Conservation (phyloP, 2,797 vertebrate species). For the Pseudotriccus pelzelni region DNA sequence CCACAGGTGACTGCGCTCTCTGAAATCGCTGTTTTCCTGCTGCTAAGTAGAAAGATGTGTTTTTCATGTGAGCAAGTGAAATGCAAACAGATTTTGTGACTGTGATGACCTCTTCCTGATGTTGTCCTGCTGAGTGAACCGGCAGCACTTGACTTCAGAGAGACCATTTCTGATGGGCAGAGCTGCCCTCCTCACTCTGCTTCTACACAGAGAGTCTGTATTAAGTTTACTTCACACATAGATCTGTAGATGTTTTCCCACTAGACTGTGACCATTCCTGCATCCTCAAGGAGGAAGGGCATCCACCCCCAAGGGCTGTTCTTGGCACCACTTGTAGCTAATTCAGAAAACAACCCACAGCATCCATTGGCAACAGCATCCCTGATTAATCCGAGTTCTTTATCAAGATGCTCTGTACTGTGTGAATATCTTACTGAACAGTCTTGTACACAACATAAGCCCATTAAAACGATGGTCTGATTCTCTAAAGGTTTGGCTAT, state of each 20-base stretch:
- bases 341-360: constrained; percentile 45
- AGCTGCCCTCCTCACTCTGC: not conserved
- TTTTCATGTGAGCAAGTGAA: not conserved
- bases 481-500: constrained; percentile 68
- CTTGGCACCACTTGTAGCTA: constrained; percentile 30
- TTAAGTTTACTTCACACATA: not conserved
- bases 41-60: not conserved
- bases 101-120: accelerated
- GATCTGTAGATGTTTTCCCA: not conserved
- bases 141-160: not conserved
- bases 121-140: accelerated
- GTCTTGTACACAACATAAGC: constrained; percentile 59
- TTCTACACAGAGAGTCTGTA: not conserved
- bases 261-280: not conserved
- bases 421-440: constrained; percentile 37
- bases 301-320: not conserved
- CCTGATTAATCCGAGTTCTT: constrained; percentile 68
- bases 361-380: constrained; percentile 27
- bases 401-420: constrained; percentile 46
- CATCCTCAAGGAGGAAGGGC: not conserved
- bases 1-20: not conserved
- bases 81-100: not conserved
- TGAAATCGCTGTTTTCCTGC: not conserved
- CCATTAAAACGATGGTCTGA: constrained; percentile 71
- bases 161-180: not conserved